These are phyloP conservation scores for Fulmarus glacialis DNA, from an alignment of 2,113 vertebrate species.

Conservation along the genomic window DNA sequence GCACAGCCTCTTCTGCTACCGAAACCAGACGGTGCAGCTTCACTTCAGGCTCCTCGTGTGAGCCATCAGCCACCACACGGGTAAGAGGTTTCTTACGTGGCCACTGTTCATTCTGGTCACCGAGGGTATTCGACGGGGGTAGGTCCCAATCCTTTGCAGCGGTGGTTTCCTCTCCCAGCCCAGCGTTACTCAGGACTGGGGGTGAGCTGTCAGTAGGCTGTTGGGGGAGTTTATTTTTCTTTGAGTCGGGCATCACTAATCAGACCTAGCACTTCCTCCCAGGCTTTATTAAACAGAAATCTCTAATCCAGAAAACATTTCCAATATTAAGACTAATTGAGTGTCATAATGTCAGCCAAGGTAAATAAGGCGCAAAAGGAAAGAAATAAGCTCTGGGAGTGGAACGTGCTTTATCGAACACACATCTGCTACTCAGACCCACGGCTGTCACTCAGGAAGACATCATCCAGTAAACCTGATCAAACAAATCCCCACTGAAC, in stretches of 20 bases:
- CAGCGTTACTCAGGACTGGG: background rate
- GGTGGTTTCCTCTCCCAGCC: background rate
- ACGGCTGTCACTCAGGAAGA: slow-evolving; percentile 1
- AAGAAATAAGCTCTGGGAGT: slow-evolving; percentile 28
- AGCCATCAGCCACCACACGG: background rate
- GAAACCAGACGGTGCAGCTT: background rate
- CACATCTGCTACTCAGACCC: background rate
- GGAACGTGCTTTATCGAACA: background rate
- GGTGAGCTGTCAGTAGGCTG: background rate
- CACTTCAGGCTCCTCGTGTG: background rate
- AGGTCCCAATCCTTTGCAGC: background rate
- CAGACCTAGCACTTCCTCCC: background rate
- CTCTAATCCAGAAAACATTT: slow-evolving; percentile 57
- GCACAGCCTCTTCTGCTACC: background rate
- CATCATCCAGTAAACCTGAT: slow-evolving; percentile 14
- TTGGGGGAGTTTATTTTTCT: background rate
- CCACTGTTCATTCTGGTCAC: background rate
- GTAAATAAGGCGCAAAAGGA: slow-evolving; percentile 39
- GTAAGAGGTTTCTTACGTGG: fast-evolving
- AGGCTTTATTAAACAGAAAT: slow-evolving; percentile 37
- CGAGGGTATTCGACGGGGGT: fast-evolving
- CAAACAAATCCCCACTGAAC: slow-evolving; percentile 29
- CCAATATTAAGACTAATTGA: slow-evolving; percentile 48
- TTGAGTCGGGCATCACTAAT: slow-evolving; percentile 3
- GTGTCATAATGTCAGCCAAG: slow-evolving; percentile 32